phyloP scores from a whole-genome alignment of 2,113 vertebrate genomes.

The Channa maculata region DNA sequence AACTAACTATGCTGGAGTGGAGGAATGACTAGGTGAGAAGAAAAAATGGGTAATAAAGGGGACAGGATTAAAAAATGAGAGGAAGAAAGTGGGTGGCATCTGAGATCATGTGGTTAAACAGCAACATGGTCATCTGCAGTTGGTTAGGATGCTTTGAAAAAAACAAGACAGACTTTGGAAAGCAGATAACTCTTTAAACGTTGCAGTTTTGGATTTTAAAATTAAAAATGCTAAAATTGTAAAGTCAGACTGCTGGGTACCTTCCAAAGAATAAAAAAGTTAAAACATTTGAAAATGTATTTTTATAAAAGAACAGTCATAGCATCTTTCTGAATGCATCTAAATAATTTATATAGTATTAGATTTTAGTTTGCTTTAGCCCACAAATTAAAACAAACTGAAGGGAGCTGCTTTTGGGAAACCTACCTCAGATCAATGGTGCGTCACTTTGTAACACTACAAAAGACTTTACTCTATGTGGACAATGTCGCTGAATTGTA shows the following conservation, averaged over 20 bases:
- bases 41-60: conserved; percentile 25
- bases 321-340: too few species aligned
- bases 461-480: conserved; percentile 32
- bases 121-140: background rate
- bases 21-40: conserved; percentile 50
- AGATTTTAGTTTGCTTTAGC: background rate
- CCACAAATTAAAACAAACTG: too few species aligned
- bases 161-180: background rate
- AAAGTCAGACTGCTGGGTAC: too few species aligned
- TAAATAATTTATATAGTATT: too few species aligned
- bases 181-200: background rate
- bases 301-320: too few species aligned
- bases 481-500: conserved; percentile 60
- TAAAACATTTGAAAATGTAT: too few species aligned
- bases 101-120: too few species aligned
- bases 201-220: background rate
- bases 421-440: conserved; percentile 10
- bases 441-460: conserved; percentile 8
- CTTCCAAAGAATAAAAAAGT: too few species aligned
- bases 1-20: conserved; percentile 54
- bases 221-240: too few species aligned
- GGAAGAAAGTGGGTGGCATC: conserved; percentile 16
- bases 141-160: background rate
- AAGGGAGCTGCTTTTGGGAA: background rate
- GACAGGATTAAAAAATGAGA: conserved; percentile 24